Conservation (phyloP, 2,888 invertebrate genomes). For the Campaea margaritaria region DNA sequence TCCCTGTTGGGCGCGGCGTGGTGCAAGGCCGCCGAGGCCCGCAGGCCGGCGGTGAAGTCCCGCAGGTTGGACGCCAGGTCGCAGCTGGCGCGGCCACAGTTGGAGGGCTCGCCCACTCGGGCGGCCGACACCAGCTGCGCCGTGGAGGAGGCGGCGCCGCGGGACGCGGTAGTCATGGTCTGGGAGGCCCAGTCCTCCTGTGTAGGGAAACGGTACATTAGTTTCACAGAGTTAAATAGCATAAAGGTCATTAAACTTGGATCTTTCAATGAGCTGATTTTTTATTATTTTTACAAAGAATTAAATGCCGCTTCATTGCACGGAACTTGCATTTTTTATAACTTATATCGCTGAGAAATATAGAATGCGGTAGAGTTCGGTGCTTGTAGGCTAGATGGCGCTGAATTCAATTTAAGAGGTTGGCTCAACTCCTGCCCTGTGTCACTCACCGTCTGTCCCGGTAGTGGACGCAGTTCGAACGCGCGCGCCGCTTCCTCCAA, state of each 20-base stretch:
- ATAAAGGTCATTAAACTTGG: too few relatives aligned
- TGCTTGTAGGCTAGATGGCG: neutral
- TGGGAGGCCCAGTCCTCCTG: constrained; percentile 81
- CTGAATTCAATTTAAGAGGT: too few relatives aligned
- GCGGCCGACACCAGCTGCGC: constrained; percentile 95
- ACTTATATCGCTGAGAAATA: too few relatives aligned
- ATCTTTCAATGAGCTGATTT: too few relatives aligned
- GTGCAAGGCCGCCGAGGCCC: constrained; percentile 91
- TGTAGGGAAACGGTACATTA: neutral
- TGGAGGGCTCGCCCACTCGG: constrained; percentile 91
- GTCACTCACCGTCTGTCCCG: constrained; percentile 90
- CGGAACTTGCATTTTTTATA: too few relatives aligned
- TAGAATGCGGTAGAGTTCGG: too few relatives aligned
- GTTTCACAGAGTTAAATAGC: too few relatives aligned
- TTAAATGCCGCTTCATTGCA: too few relatives aligned
- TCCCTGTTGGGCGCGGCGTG: constrained; percentile 66
- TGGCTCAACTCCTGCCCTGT: too few relatives aligned
- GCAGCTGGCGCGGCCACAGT: constrained; percentile 89
- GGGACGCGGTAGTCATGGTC: constrained; percentile 80
- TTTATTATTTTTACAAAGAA: too few relatives aligned
- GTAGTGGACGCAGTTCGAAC: constrained; percentile 91
- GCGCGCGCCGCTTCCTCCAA: constrained; percentile 90
- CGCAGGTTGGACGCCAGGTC: constrained; percentile 92
- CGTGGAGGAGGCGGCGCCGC: constrained; percentile 92
- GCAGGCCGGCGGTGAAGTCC: constrained; percentile 89